Base-by-base conservation (phyloP, 1,140 invertebrate species). In the Pachyrhynchus sulphureomaculatus region DNA sequence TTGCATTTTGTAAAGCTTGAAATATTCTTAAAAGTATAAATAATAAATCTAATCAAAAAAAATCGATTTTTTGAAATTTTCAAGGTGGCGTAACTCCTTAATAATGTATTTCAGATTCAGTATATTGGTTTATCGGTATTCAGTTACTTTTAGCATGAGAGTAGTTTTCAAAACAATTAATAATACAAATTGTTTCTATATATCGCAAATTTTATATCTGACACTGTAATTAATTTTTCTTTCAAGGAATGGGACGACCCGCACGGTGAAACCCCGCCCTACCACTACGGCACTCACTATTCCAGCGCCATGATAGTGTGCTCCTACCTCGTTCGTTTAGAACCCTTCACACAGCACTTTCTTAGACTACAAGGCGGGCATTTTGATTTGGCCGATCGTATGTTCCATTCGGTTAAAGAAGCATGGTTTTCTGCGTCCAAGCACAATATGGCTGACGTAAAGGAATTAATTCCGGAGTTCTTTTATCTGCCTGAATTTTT, bases 301-400 rank as follows among this genome's bases (percentile, higher is more conserved):
- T 97, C 94, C 1, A 98, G 95, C 8, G 96, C 97, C 0, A 99
- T 99, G 97, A 99, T 99, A 70, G 97, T 99, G 1, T 97, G 96
- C 67, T 99, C 95, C 0, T 99, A 99, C 81, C 82, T 99, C 21
- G 95, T 99, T 15, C 83, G 97, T 55, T 90, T 98, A 87, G 97
- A 99, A 79, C 97, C 97, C 0, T 99, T 99, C 71, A 98, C 97
- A 0, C 96, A 99, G 77, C 95, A 98, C 72, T 99, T 99, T 79
- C 83, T 99, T 4, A 86, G 94, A 64, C 78, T 99, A 26, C 85
- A 98, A 85, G 98, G 97, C 54, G 96, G 97, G 10, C 96, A 99
- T 81, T 99, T 99, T 80, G 97, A 99, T 82, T 80, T 99, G 17
- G 96, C 97, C 18, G 97, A 99, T 80, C 86, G 97, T 69, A 99